Evolutionary conservation across 1,140 invertebrate genomes (phyloP), one percentile per base, ranked within the genome.

Genomic region (Kradibia gibbosae): DNA sequence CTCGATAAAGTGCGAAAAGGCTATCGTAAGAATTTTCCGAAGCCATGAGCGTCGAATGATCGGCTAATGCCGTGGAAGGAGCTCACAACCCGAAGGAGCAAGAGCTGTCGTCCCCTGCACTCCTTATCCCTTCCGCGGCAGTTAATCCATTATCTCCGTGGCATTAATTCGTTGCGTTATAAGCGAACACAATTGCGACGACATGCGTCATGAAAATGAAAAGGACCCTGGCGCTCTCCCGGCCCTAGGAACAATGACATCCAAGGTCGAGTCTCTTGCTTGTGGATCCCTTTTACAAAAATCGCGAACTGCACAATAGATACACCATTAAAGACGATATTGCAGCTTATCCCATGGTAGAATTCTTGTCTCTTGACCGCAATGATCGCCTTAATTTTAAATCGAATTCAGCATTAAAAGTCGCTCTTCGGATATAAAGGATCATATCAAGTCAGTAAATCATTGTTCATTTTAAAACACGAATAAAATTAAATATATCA

Each of bases 191-290:
- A 57, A 74, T 78, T 73, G 76, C 45, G 77, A 22, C 15, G 57
- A 39, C 34, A 74, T 75, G 81, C 81, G 81, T 83, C 73, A 78
- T 4, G 7, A 36, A 20, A 75, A 70, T 65, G 77, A 80, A 72
- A 82, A 80, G 67, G 75, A 81, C 57, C 60, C 73, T 71, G 57
- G 13, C 10, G n/a, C 2, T 11, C 28, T 17, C 0, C 25, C 22
- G 67, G 17, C 15, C 34, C 28, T 67, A 81, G 72, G 79, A 80
- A 74, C 42, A 13, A n/a, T n/a, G n/a, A 45, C 42, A 10, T 34
- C 20, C 73, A 76, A 81, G 80, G 72, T 81, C 73, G 36, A 20
- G 20, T 3, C 36, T 3, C 36, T 22, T 77, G 31, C 60, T 60
- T 62, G n/a, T n/a, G 34, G 57, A 7, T 13, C 36, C 36, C 34